Conservation (phyloP, 2,888 invertebrate genomes). For the Tipula helvola region DNA sequence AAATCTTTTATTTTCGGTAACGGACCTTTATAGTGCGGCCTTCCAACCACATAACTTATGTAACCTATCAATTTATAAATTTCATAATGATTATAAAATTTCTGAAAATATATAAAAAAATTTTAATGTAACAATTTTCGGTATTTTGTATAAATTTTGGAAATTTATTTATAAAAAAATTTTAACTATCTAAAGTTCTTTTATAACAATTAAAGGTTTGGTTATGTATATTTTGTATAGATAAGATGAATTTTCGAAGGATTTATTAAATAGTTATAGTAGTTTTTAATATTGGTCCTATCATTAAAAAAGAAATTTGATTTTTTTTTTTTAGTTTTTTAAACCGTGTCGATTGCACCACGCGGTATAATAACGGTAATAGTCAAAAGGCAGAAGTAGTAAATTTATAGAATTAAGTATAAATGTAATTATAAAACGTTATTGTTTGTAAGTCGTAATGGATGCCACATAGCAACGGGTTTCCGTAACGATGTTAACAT, state of each 20-base stretch:
- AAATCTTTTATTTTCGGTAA: no score
- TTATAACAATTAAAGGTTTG: neutral
- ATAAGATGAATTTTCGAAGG: neutral
- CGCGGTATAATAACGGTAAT: neutral
- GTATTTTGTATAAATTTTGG: neutral
- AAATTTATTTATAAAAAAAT: neutral
- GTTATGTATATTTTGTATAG: neutral
- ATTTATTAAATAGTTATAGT: neutral
- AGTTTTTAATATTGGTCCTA: neutral
- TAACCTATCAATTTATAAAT: neutral
- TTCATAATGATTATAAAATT: neutral
- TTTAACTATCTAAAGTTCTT: neutral
- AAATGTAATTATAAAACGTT: slow-evolving; percentile 11
- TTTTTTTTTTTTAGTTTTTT: neutral
- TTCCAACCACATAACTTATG: neutral
- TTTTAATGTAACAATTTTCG: neutral
- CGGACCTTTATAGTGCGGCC: no score
- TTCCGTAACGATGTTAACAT: slow-evolving; percentile 68
- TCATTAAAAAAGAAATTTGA: neutral
- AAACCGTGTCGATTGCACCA: neutral
- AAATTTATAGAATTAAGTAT: neutral
- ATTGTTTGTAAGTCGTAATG: slow-evolving; percentile 39
- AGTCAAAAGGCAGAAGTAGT: neutral
- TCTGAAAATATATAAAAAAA: neutral
- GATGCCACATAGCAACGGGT: slow-evolving; percentile 78